phyloP scores from a whole-genome alignment of 2,888 invertebrate genomes.

The Rhyacophila evoluta region DNA sequence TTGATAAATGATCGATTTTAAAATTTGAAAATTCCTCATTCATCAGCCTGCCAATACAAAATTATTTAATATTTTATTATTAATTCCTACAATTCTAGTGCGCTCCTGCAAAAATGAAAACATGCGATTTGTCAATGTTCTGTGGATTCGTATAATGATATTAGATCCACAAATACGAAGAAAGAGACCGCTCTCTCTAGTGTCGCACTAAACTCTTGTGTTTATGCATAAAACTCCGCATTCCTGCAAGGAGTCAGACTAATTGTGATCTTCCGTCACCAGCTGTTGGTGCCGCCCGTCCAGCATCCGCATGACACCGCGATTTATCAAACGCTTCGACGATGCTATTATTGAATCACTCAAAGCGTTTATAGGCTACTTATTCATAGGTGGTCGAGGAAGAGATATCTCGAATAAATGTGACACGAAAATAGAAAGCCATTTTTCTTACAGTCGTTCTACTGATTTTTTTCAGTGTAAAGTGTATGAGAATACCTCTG shows the following conservation, averaged over 20 bases:
- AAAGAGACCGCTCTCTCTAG: not conserved
- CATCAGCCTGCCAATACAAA: no score
- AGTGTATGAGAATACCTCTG: no score
- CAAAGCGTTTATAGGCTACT: constrained; percentile 31
- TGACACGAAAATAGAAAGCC: no score
- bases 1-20: no score
- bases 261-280: constrained; percentile 26
- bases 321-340: constrained; percentile 44
- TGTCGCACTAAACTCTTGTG: not conserved
- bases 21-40: no score
- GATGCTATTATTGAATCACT: constrained; percentile 35
- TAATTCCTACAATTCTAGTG: no score
- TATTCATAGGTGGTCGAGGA: not conserved
- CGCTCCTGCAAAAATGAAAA: not conserved
- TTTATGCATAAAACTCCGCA: constrained; percentile 9
- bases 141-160: not conserved
- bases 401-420: no score
- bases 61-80: no score
- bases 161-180: not conserved
- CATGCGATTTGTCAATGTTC: not conserved
- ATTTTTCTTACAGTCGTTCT: no score
- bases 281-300: not conserved
- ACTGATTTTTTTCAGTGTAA: no score
- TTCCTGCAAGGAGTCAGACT: not conserved
- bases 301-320: constrained; percentile 31